Evolutionary conservation across 2,113 vertebrate genomes (phyloP).

Genomic region (Mesoclemmys tuberculata): DNA sequence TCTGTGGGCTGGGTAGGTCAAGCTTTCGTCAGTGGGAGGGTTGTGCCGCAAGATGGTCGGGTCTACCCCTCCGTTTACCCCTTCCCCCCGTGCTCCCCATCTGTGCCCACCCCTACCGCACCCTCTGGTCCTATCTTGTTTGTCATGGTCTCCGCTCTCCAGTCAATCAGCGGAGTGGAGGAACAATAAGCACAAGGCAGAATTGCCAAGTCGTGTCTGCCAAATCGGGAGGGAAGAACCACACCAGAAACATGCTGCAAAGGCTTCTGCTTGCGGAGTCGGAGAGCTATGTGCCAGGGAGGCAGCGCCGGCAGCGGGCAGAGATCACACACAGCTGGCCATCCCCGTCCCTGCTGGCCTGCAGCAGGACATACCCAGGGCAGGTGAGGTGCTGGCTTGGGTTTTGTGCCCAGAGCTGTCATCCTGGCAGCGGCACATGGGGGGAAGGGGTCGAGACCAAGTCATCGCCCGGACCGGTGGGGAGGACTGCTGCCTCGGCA

Average conservation of each 20-base stretch:
- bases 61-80: not conserved
- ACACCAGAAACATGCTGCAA: not conserved
- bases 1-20: too few species aligned
- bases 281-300: too few species aligned
- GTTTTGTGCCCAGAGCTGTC: too few species aligned
- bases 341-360: too few species aligned
- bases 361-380: not conserved
- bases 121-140: not conserved
- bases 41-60: not conserved
- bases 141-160: conserved; percentile 13
- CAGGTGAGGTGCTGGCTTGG: not conserved
- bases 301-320: not conserved
- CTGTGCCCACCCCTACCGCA: not conserved
- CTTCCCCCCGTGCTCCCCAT: not conserved
- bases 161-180: conserved; percentile 53
- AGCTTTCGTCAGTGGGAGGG: too few species aligned
- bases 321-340: not conserved
- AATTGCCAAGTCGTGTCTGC: not conserved
- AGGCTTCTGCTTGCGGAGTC: not conserved
- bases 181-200: not conserved
- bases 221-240: not conserved
- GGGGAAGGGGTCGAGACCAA: too few species aligned
- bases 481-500: too few species aligned
- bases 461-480: too few species aligned
- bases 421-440: too few species aligned